A percentile compares a stretch with the other conserved stretches of the same genome.
phyloP scores from a whole-genome alignment of 2,113 vertebrate species.

The Eulemur rufifrons region DNA sequence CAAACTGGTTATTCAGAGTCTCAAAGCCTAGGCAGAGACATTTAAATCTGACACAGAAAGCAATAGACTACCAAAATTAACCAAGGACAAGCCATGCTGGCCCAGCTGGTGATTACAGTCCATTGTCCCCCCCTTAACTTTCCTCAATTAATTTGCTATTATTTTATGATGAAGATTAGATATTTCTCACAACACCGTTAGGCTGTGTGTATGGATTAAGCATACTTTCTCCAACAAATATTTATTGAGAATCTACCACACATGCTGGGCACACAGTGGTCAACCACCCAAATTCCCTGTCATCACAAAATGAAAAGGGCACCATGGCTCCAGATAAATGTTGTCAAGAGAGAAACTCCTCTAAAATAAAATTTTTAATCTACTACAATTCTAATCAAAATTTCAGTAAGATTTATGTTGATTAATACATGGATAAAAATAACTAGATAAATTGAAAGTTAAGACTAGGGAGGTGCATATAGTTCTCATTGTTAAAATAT shows the following conservation, averaged over 20 bases:
- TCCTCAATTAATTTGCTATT: not conserved
- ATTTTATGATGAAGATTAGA: not conserved
- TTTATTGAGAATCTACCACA: not conserved
- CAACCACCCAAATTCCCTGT: not conserved
- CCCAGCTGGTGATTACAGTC: not conserved
- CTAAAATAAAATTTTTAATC: not conserved
- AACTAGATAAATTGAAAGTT: not conserved
- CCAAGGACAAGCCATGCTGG: not conserved
- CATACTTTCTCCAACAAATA: not conserved
- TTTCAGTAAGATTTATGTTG: not conserved
- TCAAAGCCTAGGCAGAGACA: not conserved
- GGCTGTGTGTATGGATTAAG: not conserved
- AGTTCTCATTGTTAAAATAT: not conserved
- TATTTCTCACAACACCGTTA: not conserved
- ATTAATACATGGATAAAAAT: not conserved
- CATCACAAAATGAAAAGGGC: not conserved
- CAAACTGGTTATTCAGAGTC: not conserved
- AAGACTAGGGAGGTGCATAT: not conserved
- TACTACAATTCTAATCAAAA: not conserved
- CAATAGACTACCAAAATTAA: not conserved
- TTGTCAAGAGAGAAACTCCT: not conserved
- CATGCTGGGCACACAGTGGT: not conserved
- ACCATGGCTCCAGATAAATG: not conserved
- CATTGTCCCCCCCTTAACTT: fast-evolving
- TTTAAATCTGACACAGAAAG: not conserved